Conservation (phyloP, 2,113 vertebrate genomes). For the Pachycephala philippinensis region DNA sequence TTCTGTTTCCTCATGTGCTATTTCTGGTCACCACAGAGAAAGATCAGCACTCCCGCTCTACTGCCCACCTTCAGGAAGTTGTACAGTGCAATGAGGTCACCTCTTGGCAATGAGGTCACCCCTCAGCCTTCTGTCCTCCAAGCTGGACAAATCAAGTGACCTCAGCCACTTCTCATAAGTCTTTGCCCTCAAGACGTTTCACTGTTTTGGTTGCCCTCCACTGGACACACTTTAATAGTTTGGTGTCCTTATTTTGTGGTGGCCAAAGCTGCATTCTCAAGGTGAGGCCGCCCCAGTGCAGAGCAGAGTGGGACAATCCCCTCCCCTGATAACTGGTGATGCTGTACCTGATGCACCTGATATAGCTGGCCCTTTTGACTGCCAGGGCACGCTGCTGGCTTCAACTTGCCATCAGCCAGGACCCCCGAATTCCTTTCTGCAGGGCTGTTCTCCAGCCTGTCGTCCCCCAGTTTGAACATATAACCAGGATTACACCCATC, state of each 20-base stretch:
- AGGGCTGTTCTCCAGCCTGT: neutral
- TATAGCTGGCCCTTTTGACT: neutral
- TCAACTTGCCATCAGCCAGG: neutral
- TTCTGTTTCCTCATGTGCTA: neutral
- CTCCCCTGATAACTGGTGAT: fast-evolving
- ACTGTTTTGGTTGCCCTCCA: neutral
- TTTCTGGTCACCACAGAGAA: neutral
- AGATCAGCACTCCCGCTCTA: neutral
- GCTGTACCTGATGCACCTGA: neutral
- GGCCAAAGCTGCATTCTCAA: neutral
- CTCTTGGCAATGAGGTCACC: neutral
- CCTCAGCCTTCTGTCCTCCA: neutral
- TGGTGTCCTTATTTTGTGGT: no score
- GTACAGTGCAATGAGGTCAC: neutral
- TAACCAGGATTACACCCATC: neutral
- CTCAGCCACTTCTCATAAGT: neutral
- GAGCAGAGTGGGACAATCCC: neutral
- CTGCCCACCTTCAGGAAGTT: neutral
- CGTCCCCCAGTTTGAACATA: fast-evolving
- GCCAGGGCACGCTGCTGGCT: neutral
- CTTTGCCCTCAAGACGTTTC: neutral
- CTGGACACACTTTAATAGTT: neutral
- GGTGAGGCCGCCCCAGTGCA: fast-evolving
- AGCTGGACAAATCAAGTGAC: neutral
- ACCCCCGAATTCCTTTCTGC: neutral